Percentiles rank a stretch among this genome's conserved stretches.
Evolutionary conservation across 1,140 invertebrate species (phyloP).

Genomic region (Penaeus chinensis): DNA sequence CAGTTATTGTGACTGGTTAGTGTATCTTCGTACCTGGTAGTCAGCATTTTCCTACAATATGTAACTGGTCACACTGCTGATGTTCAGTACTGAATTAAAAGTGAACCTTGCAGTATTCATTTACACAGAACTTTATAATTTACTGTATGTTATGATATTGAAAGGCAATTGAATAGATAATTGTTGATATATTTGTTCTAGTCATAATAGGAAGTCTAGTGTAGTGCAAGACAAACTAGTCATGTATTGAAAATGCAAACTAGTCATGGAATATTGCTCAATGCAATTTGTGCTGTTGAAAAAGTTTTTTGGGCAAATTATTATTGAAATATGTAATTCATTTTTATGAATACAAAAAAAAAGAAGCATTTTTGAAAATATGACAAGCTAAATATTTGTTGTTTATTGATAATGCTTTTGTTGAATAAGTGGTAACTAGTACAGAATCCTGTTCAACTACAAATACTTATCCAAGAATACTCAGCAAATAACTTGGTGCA

Average conservation of each 20-base stretch:
- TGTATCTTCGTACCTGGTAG: no score
- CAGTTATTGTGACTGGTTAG: no score
- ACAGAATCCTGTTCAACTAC: slow-evolving; percentile 39
- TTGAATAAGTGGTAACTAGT: slow-evolving; percentile 26
- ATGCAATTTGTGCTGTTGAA: slow-evolving; percentile 17
- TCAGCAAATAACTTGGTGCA: slow-evolving; percentile 40
- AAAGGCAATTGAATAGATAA: not conserved
- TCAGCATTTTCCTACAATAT: no score
- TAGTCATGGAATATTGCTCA: slow-evolving; percentile 35
- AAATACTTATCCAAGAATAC: slow-evolving; percentile 44
- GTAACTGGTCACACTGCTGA: no score
- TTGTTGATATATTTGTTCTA: slow-evolving; percentile 11
- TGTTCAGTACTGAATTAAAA: no score
- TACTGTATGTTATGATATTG: not conserved
- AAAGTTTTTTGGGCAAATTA: not conserved
- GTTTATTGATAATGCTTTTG: slow-evolving; percentile 30
- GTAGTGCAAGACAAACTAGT: slow-evolving; percentile 21
- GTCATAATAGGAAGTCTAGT: slow-evolving; percentile 21
- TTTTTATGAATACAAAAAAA: not conserved
- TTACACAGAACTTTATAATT: not conserved
- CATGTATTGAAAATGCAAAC: slow-evolving; percentile 1
- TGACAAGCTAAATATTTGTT: slow-evolving; percentile 6
- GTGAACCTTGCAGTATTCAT: not conserved
- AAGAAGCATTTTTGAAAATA: not conserved
- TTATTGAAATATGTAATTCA: slow-evolving; percentile 2